These are phyloP conservation scores for Tachyglossus aculeatus DNA, from an alignment of 2,797 vertebrate genomes.

Conservation along the genomic window DNA sequence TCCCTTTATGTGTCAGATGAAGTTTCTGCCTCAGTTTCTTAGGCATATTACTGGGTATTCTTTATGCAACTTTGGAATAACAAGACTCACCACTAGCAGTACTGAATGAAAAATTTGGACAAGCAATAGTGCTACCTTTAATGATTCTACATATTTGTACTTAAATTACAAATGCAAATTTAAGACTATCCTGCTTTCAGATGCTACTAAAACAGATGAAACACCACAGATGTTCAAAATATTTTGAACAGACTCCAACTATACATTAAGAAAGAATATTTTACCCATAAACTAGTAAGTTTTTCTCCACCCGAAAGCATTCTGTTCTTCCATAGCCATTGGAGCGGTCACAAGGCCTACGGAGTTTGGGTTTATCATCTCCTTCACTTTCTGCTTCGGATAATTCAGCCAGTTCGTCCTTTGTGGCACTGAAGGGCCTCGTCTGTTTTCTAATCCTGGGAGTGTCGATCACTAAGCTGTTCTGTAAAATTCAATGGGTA, in stretches of 20 bases:
- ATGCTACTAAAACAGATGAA: neutral
- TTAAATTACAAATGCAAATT: neutral
- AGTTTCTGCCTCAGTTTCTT: neutral
- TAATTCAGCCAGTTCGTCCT: constrained; percentile 94
- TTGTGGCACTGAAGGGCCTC: constrained; percentile 93
- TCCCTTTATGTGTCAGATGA: neutral
- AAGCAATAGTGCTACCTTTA: neutral
- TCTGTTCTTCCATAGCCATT: constrained; percentile 95
- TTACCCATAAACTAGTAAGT: constrained; percentile 96
- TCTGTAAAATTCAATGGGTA: constrained; percentile 78
- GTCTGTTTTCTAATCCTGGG: constrained; percentile 97
- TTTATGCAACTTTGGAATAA: neutral
- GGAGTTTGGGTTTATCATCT: constrained; percentile 93
- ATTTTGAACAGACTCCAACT: neutral
- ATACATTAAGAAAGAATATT: neutral
- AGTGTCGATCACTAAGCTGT: constrained; percentile 97
- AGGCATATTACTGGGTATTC: too few species aligned
- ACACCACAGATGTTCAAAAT: neutral
- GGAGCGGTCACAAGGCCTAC: constrained; percentile 89
- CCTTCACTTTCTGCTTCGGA: constrained; percentile 93
- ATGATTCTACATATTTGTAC: neutral
- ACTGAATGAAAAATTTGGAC: neutral
- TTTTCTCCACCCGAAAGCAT: constrained; percentile 97
- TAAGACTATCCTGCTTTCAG: neutral
- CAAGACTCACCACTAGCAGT: neutral